Evolutionary conservation across 2,888 invertebrate genomes (phyloP), one percentile per base, ranked within the genome.

Genomic region (Mantis religiosa): DNA sequence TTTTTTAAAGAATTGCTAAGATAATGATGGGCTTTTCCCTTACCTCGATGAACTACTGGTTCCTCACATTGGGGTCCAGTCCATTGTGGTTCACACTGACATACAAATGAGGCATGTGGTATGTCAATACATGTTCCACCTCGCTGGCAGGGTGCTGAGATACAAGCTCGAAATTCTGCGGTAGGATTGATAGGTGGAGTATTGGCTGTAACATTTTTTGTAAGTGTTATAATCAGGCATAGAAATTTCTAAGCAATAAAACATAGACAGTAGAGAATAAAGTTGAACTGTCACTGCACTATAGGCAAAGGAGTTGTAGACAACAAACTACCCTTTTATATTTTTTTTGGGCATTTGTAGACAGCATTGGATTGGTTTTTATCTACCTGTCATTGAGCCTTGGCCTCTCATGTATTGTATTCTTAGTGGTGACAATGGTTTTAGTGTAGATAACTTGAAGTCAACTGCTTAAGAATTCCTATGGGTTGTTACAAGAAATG

Each of bases 91-190:
- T 95, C 94, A 93, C 97, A 97, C 89, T 96, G 94, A 93, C 97
- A 97, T 87, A 95, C 95, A 93, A 96, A 97, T 82, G 96, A 96
- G 6, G 95, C 95, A 90, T 95, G 96, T 83, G 95, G 96, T 91
- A 95, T 93, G 93, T 96, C 96, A 92, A 96, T 95, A 93, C 98
- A 98, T 86, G 96, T 96, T 28, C 96, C 97, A 88, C 96, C 95
- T 92, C 96, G 96, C 92, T 95, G 95, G 93, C 98, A 98, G 3
- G 97, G 97, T 89, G 95, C 87, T 34, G 96, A 96, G 91, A 95
- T 94, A 93, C 97, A 97, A 85, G 96, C 96, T 90, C 95, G 95
- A 91, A 95, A 95, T 92, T 96, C 96, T 92, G 96, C 85, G 8
- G 88, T 89, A 12, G 89, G 89, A 30, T 89, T 86, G 34, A 89